Evolutionary conservation across 1,140 invertebrate species (phyloP), one percentile per base, ranked within the genome.

Genomic region (Drosophila rufa): DNA sequence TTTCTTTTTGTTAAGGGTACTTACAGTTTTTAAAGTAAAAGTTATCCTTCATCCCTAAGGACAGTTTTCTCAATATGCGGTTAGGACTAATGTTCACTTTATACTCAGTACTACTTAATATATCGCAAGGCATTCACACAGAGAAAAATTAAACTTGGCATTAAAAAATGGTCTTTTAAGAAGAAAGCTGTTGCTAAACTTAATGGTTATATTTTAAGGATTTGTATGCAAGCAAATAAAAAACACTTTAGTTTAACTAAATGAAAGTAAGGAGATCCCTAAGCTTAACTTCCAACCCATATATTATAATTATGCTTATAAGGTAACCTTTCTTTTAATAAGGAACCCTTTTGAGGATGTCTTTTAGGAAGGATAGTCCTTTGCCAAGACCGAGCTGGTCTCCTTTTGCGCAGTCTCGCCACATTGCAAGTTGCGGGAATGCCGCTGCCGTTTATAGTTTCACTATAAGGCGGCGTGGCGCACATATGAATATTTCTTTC

Each of bases 401-500:
- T 76, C 61, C 74, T 76, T 69, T 76, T 75, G 74, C 74, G 74
- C 71, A 76, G 74, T 71, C 69, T 73, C 65, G 61, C 45, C 50
- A 50, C 53, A 50, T 68, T 77, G 50, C 60, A 60, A 75, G 57
- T 80, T 47, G 70, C 45, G 70, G 81, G 81, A 84, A 77, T 84
- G 79, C 47, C 70, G 78, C 45, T 58, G 78, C 77, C 58, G 46
- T 59, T 73, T 71, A 75, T 75, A 77, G 81, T 82, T 87, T 84
- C 66, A 70, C 81, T 87, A 78, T 84, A 80, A 84, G 80, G 69
- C 17, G 33, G 30, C 30, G 7, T 17, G 51, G 12, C 73, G 77
- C 67, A 67, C 62, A 89, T 87, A 89, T 75, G 84, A 89, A 79
- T 87, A 84, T 89, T 89, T 51, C 68, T 89, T 89, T 33, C 59